phyloP scores from a whole-genome alignment of 2,113 vertebrate species.

The Lamprotornis superbus region DNA sequence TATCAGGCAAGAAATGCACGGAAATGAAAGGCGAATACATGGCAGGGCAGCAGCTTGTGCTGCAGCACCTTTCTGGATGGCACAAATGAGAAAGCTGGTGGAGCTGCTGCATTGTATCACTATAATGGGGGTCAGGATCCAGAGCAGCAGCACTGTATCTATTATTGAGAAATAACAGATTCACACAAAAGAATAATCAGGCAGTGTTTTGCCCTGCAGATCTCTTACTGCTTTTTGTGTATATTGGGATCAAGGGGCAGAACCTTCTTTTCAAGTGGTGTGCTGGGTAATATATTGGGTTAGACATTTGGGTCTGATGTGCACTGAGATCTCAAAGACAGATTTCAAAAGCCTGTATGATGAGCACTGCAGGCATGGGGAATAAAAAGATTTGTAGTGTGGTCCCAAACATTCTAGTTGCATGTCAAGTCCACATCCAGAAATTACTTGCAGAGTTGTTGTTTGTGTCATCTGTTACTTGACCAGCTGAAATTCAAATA shows the following conservation, averaged over 20 bases:
- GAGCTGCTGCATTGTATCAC: not conserved
- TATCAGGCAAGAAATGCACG: not conserved
- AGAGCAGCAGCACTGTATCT: not conserved
- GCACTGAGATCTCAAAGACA: not conserved
- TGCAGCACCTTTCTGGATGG: not conserved
- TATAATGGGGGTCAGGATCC: not conserved
- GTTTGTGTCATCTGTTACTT: not conserved
- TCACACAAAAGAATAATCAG: not conserved
- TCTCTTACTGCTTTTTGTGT: not conserved
- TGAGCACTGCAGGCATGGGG: not conserved
- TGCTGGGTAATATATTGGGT: not conserved
- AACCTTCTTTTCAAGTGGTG: not conserved
- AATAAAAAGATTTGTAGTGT: not conserved
- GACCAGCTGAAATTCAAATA: not conserved
- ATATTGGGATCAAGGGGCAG: not conserved
- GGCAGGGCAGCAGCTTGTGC: fast-evolving
- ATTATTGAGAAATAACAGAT: not conserved
- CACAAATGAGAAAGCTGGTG: not conserved
- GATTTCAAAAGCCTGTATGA: not conserved
- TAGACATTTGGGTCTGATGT: not conserved
- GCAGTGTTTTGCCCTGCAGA: not conserved
- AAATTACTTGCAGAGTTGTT: not conserved
- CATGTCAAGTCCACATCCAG: not conserved
- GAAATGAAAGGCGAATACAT: not conserved
- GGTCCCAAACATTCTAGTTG: not conserved